Evolutionary conservation across 2,113 vertebrate species (phyloP).

Genomic region (Mola mola): DNA sequence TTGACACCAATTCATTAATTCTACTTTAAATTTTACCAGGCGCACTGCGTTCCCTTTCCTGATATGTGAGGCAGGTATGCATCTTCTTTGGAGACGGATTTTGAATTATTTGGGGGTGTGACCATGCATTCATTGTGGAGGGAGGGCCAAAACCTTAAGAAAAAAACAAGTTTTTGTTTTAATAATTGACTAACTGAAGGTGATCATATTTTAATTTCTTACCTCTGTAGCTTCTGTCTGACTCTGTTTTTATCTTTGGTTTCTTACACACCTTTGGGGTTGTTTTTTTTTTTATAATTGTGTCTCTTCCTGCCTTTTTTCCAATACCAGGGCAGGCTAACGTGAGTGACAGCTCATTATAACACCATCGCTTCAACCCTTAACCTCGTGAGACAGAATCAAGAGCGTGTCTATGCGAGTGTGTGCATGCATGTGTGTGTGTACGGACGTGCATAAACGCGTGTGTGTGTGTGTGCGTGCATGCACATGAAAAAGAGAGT

Average conservation of each 20-base stretch:
- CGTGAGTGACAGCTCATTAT: conserved; percentile 69
- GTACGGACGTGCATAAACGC: background rate
- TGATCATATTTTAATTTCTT: background rate
- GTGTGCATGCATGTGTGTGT: conserved; percentile 9
- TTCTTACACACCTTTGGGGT: conserved; percentile 1
- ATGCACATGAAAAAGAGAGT: conserved; percentile 1
- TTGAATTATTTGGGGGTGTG: background rate
- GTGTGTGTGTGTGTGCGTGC: background rate
- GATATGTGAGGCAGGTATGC: background rate
- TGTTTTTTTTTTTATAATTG: conserved; percentile 21
- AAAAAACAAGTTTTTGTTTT: background rate
- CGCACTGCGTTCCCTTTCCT: background rate
- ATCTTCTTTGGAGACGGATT: background rate
- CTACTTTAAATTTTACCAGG: background rate
- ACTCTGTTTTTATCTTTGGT: background rate
- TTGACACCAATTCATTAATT: background rate
- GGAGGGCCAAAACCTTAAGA: background rate
- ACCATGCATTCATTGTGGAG: background rate
- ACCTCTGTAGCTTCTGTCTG: background rate
- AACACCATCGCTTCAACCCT: conserved; percentile 41
- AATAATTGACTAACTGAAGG: too few species aligned
- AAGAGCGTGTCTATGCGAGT: conserved; percentile 2
- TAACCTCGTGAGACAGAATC: conserved; percentile 44
- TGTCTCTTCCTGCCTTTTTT: conserved; percentile 16
- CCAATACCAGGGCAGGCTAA: conserved; percentile 39